Evolutionary conservation across 2,113 vertebrate genomes (phyloP).

Genomic region (Leptodactylus fuscus): DNA sequence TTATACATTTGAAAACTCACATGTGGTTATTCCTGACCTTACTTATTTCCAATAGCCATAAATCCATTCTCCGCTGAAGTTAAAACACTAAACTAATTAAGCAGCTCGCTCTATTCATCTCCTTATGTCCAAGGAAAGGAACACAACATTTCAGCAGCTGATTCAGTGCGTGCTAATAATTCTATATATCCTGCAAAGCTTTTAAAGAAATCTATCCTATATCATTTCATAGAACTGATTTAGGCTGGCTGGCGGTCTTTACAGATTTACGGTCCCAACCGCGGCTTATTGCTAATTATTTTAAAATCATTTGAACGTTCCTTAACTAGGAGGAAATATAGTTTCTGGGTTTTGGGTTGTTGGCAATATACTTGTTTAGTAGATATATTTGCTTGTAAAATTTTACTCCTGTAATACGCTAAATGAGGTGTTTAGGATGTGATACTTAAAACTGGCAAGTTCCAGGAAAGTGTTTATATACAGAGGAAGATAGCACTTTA

Average conservation of each 20-base stretch:
- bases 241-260: neutral
- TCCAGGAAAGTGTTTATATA: conserved; percentile 1
- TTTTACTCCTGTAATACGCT: conserved; percentile 19
- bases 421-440: neutral
- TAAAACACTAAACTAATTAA: conserved; percentile 48
- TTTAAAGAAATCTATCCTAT: conserved; percentile 17
- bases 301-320: conserved; percentile 7
- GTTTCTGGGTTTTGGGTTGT: neutral
- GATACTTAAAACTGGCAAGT: neutral
- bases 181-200: neutral
- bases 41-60: conserved; percentile 40
- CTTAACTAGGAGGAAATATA: conserved; percentile 14
- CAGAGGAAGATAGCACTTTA: neutral
- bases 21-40: conserved; percentile 55
- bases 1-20: conserved; percentile 62
- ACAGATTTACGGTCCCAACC: neutral
- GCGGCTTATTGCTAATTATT: neutral
- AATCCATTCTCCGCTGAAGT: neutral
- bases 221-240: conserved; percentile 16
- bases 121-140: conserved; percentile 10
- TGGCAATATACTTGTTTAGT: neutral
- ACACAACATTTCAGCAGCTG: neutral
- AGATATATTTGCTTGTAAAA: conserved; percentile 13
- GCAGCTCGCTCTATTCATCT: conserved; percentile 15
- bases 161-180: conserved; percentile 5